Conservation (phyloP, 2,797 vertebrate species). For the Pygocentrus nattereri region DNA sequence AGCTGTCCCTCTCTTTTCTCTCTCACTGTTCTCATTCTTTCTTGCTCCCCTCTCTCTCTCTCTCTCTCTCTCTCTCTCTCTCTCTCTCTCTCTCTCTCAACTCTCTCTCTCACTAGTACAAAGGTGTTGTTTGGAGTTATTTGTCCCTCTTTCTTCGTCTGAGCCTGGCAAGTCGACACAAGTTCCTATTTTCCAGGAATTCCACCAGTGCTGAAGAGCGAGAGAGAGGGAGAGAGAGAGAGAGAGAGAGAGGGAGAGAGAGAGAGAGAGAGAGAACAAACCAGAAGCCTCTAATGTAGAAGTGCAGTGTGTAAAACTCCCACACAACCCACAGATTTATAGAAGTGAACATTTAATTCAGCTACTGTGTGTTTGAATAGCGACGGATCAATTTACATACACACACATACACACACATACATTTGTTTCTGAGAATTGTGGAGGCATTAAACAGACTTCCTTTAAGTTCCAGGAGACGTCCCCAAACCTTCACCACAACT, state of each 20-base stretch:
- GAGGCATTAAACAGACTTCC: too few relatives aligned
- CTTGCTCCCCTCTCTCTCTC: not conserved
- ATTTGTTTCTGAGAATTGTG: not conserved
- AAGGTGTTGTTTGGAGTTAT: slow-evolving; percentile 73
- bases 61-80: not conserved
- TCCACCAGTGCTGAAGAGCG: slow-evolving; percentile 70
- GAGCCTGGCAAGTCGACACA: slow-evolving; percentile 80
- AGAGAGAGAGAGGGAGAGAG: slow-evolving; percentile 15
- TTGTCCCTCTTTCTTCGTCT: slow-evolving; percentile 67
- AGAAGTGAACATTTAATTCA: slow-evolving; percentile 72
- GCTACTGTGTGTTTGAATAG: slow-evolving; percentile 47
- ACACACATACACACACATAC: slow-evolving; percentile 33
- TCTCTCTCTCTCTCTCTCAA: not conserved
- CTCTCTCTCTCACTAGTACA: slow-evolving; percentile 61
- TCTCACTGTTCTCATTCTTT: not conserved
- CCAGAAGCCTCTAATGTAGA: not conserved
- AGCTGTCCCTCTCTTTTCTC: too few relatives aligned
- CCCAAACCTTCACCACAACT: too few relatives aligned
- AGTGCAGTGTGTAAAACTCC: slow-evolving; percentile 1
- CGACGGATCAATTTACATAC: slow-evolving; percentile 64
- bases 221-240: slow-evolving; percentile 63
- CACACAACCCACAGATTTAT: slow-evolving; percentile 74
- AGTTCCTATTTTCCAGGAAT: slow-evolving; percentile 84
- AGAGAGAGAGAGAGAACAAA: slow-evolving; percentile 13
- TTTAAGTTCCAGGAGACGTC: too few relatives aligned